Evolutionary conservation across 2,113 vertebrate species (phyloP), one percentile per base, ranked within the genome.

Genomic region (Fregetta grallaria): DNA sequence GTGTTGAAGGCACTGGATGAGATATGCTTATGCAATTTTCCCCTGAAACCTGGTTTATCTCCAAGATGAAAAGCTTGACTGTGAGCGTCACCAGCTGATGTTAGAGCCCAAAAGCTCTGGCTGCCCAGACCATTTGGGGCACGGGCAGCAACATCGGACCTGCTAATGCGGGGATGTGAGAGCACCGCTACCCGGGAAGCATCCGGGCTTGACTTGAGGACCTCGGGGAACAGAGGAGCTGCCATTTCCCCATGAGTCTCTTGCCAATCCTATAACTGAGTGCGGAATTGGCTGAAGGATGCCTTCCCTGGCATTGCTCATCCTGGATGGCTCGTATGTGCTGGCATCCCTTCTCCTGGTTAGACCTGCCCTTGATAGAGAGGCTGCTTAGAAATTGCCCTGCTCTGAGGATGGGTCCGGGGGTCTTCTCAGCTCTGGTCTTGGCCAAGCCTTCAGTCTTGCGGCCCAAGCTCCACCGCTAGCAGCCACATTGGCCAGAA

Each of bases 21-120:
- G 59, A 21, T 22, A 30, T 2, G 12, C 61, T 1, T 4, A 1
- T 0, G 16, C 16, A 8, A 16, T 77, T 71, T 26, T 0, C 42
- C 27, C n/a, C 52, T 29, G 27, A 77, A 93, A 63, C 47, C 32
- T 81, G n/a, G 10, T 67, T 92, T 89, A 6, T 59, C 42, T 90
- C 52, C 61, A 75, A 68, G 65, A 36, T 55, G 8, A 78, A 84
- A 56, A 72, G 15, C 56, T 92, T 36, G 68, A 5, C 72, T 83
- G 21, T 61, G 59, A 88, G 15, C 19, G 0, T 93, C 71, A 66
- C 32, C 2, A 1, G 0, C 11, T 91, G 82, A 58, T 6, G 21
- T 49, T 72, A 16, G 25, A 67, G 20, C 44, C 56, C 38, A 6
- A 27, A 65, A 84, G 9, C 59, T 52, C 86, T 62, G 15, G 2